A percentile compares a stretch with the other conserved stretches of the same genome.
Conservation (phyloP, 2,113 vertebrate genomes). For the Heterochromis multidens region DNA sequence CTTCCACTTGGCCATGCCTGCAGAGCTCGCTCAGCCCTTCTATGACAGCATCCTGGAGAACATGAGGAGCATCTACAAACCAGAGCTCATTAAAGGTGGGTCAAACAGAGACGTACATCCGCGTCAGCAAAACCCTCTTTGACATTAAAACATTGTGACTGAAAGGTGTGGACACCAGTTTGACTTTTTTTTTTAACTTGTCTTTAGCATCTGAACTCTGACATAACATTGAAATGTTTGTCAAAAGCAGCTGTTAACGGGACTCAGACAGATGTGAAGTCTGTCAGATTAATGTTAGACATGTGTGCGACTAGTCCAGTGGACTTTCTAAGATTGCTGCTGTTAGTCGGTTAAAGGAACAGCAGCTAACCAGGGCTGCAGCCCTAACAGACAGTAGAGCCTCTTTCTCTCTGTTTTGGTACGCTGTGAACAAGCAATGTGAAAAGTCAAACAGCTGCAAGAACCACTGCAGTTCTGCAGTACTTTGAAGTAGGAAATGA, state of each 20-base stretch:
- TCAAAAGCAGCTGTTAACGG: background rate
- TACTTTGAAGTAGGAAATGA: background rate
- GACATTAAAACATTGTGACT: background rate
- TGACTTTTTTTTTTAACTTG: too few species aligned
- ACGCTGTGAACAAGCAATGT: background rate
- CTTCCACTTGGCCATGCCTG: slow-evolving; percentile 92
- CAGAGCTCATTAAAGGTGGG: slow-evolving; percentile 91
- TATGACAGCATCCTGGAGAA: slow-evolving; percentile 89
- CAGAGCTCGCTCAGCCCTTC: slow-evolving; percentile 87
- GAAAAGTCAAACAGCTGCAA: background rate
- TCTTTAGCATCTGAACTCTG: too few species aligned
- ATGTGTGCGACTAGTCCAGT: background rate
- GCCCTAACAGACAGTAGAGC: background rate
- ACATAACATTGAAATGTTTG: background rate
- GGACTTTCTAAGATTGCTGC: background rate
- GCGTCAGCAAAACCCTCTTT: background rate
- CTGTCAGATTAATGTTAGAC: background rate
- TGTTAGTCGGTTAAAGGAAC: background rate
- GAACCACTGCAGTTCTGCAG: background rate
- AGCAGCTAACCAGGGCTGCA: background rate
- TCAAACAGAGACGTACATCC: background rate
- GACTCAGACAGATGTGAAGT: background rate
- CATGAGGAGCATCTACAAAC: slow-evolving; percentile 85
- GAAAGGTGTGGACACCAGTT: background rate
- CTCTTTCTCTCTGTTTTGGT: background rate